A percentile compares a stretch with the other conserved stretches of the same genome.
Conservation (phyloP, 1,140 invertebrate genomes). For the Heliconius nattereri region DNA sequence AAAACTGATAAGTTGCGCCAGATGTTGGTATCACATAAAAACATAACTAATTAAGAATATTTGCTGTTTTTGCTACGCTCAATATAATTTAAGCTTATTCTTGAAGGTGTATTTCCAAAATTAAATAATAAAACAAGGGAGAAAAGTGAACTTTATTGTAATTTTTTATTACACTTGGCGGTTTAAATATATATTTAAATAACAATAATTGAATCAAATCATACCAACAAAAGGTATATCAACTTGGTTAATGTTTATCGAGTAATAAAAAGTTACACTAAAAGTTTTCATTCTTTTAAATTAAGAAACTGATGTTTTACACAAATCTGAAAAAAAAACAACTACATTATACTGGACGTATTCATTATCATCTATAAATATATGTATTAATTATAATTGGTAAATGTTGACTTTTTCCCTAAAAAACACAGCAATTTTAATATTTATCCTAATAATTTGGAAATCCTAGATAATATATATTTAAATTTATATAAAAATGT, state of each 20-base stretch:
- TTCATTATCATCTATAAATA: background rate
- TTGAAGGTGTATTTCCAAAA: background rate
- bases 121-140: background rate
- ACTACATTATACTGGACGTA: background rate
- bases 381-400: too few relatives aligned
- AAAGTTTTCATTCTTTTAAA: too few relatives aligned
- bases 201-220: background rate
- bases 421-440: background rate
- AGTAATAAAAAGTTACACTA: too few relatives aligned
- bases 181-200: background rate
- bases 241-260: too few relatives aligned
- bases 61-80: too few relatives aligned
- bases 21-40: too few relatives aligned
- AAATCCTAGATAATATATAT: slow-evolving; percentile 2
- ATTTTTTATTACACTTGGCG: background rate
- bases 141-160: background rate
- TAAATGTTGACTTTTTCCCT: background rate
- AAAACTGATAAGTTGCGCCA: too few relatives aligned
- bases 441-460: background rate
- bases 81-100: background rate
- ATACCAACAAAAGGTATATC: too few relatives aligned
- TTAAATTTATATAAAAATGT: too few relatives aligned
- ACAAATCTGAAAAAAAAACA: background rate
- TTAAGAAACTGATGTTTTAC: too few relatives aligned
- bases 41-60: too few relatives aligned